These are phyloP conservation scores for Chaetops frenatus DNA, from an alignment of 2,113 vertebrate species.

Conservation along the genomic window DNA sequence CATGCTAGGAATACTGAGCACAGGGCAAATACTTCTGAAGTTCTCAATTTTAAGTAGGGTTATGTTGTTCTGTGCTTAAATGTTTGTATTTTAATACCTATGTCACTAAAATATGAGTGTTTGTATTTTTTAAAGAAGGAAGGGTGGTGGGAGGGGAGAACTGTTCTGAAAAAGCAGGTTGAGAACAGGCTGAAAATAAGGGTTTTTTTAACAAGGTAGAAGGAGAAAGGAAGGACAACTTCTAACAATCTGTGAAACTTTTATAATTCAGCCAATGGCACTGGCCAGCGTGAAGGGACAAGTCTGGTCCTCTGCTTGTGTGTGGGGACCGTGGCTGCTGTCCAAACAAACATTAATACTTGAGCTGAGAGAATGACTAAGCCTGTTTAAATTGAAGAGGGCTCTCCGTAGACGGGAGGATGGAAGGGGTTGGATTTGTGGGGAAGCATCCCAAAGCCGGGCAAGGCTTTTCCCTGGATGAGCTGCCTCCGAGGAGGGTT, in stretches of 20 bases:
- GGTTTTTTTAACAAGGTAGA: background rate
- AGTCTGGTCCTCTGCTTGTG: background rate
- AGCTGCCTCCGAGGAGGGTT: background rate
- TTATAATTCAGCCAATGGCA: background rate
- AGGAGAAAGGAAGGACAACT: background rate
- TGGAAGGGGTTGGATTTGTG: background rate
- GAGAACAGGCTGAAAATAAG: background rate
- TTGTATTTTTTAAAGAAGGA: background rate
- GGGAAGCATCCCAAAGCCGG: background rate
- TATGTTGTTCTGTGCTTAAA: background rate
- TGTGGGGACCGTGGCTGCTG: background rate
- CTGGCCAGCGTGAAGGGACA: background rate
- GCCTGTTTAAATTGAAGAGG: background rate
- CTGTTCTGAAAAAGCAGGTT: background rate
- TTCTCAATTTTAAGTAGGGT: background rate
- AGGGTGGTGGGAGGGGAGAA: background rate
- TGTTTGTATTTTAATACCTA: background rate
- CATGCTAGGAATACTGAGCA: background rate
- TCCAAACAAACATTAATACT: background rate
- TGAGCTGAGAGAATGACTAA: background rate
- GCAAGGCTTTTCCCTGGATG: background rate
- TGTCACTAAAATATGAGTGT: background rate
- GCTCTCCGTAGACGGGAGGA: accelerated
- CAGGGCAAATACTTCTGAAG: background rate
- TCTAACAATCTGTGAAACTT: background rate